These are phyloP conservation scores for Lamellibrachia satsuma DNA, from an alignment of 2,888 invertebrate species.

Conservation along the genomic window DNA sequence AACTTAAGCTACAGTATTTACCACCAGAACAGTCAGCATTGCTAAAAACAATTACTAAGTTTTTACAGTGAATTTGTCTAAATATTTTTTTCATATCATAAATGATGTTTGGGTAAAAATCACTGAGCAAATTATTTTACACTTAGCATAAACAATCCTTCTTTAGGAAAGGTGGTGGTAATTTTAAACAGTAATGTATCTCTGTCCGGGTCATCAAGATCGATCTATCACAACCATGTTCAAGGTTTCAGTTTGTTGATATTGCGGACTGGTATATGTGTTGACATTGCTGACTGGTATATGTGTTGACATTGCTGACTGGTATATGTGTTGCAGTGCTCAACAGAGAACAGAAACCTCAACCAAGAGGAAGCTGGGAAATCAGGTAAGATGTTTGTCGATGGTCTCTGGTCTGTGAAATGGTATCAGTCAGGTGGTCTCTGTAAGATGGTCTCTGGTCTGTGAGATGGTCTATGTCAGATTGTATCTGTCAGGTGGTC, in stretches of 20 bases:
- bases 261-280: too few species aligned
- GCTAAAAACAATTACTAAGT: too few species aligned
- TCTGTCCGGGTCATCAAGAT: too few species aligned
- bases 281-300: background rate
- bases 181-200: too few species aligned
- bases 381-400: conserved; percentile 69
- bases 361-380: conserved; percentile 89
- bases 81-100: too few species aligned
- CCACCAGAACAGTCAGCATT: background rate
- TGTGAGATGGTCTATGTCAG: background rate
- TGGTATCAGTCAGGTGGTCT: background rate
- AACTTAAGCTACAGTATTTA: background rate
- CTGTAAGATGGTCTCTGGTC: background rate
- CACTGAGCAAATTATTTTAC: too few species aligned
- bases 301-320: background rate
- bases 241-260: too few species aligned
- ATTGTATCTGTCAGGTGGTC: background rate
- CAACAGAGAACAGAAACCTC: conserved; percentile 74
- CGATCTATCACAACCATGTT: too few species aligned
- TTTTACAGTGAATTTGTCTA: too few species aligned
- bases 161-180: too few species aligned
- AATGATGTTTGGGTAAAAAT: too few species aligned
- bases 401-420: background rate
- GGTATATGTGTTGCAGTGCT: conserved; percentile 74
- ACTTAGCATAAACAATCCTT: too few species aligned